These are phyloP conservation scores for Pangasius djambal DNA, from an alignment of 2,797 vertebrate genomes.

Conservation along the genomic window DNA sequence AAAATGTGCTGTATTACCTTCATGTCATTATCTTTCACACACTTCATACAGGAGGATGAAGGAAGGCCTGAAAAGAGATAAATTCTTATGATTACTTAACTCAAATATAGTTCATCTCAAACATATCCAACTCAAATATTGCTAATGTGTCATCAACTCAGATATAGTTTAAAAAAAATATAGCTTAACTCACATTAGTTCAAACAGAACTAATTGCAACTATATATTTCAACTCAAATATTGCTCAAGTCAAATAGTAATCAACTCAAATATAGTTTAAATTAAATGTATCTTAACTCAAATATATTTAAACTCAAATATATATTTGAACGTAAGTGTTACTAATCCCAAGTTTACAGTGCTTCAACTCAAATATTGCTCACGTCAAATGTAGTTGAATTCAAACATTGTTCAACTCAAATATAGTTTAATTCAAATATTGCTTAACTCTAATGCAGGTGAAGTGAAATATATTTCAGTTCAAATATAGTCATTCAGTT, in stretches of 20 bases:
- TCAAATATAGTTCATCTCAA: background rate
- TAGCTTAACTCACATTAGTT: background rate
- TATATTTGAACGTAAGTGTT: background rate
- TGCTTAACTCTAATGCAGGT: background rate
- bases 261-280: background rate
- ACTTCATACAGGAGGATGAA: background rate
- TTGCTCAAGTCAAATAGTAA: background rate
- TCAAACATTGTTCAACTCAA: background rate
- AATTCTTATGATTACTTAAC: background rate
- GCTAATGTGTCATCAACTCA: background rate
- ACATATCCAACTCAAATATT: background rate
- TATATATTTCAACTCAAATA: background rate
- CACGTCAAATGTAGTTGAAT: background rate
- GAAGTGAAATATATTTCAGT: no score
- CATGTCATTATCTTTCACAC: background rate
- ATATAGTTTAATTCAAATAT: background rate
- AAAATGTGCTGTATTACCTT: constrained; percentile 2
- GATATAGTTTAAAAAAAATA: no score
- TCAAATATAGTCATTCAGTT: background rate
- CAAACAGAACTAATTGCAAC: background rate
- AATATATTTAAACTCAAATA: background rate
- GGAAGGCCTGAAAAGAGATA: background rate
- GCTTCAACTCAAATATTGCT: background rate
- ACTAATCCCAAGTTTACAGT: no score
- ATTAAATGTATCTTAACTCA: background rate